Conservation (phyloP, 2,797 vertebrate species). For the Falco columbarius region DNA sequence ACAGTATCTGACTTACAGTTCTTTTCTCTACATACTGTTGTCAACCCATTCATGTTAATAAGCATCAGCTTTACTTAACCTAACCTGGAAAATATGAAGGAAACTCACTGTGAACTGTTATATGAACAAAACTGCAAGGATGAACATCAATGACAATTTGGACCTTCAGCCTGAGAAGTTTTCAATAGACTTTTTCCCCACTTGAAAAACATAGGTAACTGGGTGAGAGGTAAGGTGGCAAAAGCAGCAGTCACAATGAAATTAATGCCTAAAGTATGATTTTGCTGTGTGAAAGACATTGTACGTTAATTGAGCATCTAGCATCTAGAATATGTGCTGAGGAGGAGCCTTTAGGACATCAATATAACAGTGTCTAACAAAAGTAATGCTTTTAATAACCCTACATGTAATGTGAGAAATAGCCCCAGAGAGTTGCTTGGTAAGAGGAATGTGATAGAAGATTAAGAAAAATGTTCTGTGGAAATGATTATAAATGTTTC, state of each 20-base stretch:
- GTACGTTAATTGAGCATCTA: not conserved
- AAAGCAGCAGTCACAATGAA: not conserved
- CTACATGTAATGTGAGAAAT: not conserved
- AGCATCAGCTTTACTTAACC: not conserved
- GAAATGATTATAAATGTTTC: not conserved
- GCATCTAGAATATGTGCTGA: not conserved
- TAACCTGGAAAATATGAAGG: not conserved
- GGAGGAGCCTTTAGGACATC: not conserved
- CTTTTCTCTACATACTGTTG: not conserved
- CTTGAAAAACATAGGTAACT: not conserved
- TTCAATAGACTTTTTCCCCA: not conserved
- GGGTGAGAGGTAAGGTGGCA: not conserved
- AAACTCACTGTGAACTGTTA: not conserved
- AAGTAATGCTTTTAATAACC: constrained; percentile 29
- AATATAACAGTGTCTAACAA: not conserved
- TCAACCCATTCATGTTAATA: not conserved
- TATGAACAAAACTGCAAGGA: not conserved
- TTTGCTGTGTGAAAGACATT: not conserved
- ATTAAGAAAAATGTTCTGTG: not conserved
- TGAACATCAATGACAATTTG: not conserved
- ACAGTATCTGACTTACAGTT: not conserved
- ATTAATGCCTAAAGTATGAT: not conserved
- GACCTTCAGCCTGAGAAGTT: not conserved
- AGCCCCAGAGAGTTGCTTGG: not conserved
- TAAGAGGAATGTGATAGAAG: not conserved